Percentiles rank a stretch among this genome's conserved stretches.
phyloP scores from a whole-genome alignment of 2,113 vertebrate genomes.

The Tichodroma muraria region DNA sequence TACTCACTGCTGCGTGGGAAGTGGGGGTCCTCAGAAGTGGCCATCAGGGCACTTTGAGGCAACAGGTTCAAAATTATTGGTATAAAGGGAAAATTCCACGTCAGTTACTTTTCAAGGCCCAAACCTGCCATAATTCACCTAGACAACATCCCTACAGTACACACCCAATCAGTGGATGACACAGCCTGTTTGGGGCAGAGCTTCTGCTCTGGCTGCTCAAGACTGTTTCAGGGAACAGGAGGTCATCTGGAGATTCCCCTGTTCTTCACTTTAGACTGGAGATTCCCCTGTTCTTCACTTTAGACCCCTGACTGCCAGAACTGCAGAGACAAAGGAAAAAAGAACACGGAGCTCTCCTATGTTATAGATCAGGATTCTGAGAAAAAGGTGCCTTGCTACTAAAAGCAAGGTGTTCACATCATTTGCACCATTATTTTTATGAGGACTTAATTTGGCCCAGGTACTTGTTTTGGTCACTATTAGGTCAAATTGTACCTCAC shows the following conservation, averaged over 20 bases:
- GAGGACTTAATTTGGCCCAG: neutral
- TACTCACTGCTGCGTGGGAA: neutral
- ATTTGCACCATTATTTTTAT: neutral
- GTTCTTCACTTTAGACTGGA: neutral
- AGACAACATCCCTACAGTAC: too few species aligned
- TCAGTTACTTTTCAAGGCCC: neutral
- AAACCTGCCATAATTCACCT: neutral
- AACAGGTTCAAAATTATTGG: neutral
- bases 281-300: neutral
- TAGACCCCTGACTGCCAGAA: neutral
- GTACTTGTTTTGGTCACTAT: neutral
- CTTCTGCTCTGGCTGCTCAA: neutral
- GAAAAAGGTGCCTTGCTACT: neutral
- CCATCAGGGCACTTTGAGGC: neutral
- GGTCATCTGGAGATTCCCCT: neutral
- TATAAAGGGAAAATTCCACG: neutral
- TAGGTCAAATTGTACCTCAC: neutral
- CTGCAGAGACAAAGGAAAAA: neutral
- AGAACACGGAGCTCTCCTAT: fast-evolving
- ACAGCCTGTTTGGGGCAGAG: neutral
- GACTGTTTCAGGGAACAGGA: neutral
- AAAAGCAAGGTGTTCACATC: neutral
- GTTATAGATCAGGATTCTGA: fast-evolving
- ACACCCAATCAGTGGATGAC: neutral
- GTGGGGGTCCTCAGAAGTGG: neutral